Conservation (phyloP, 1,140 invertebrate species). For the honey bee (Apis mellifera) region DNA sequence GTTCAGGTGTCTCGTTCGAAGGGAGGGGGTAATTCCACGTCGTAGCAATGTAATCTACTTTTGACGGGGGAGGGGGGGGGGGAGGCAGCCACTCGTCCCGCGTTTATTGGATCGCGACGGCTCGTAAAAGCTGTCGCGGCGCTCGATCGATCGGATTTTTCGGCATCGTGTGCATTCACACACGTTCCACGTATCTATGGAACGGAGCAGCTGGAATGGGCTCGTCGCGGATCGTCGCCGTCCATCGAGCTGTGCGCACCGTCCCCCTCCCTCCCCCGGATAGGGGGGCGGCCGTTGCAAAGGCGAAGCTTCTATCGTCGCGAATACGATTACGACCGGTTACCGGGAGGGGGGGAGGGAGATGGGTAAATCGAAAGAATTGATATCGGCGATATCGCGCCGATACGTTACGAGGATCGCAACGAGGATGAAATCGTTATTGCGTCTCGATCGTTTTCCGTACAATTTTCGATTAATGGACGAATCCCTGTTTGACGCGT, state of each 20-base stretch:
- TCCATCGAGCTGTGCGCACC: constrained; percentile 11
- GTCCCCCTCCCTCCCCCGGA: background rate
- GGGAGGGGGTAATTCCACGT: constrained; percentile 1
- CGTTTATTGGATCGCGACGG: background rate
- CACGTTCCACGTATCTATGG: background rate
- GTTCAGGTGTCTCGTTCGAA: background rate
- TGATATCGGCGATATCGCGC: constrained; percentile 41
- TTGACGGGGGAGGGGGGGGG: background rate
- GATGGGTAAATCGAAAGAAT: constrained; percentile 21
- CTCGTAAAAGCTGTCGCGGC: constrained; percentile 23
- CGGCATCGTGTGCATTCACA: background rate
- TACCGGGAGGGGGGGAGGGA: background rate
- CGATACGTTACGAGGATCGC: constrained; percentile 36
- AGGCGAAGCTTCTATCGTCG: constrained; percentile 28
- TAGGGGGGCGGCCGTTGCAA: background rate
- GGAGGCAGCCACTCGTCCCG: background rate
- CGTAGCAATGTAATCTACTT: constrained; percentile 17
- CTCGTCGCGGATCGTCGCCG: constrained; percentile 33
- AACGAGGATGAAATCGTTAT: constrained; percentile 9
- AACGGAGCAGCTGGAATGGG: constrained; percentile 21
- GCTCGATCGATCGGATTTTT: constrained; percentile 34
- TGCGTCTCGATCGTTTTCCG: constrained; percentile 17
- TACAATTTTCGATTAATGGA: background rate
- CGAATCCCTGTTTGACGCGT: background rate
- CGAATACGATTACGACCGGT: constrained; percentile 46